phyloP scores from a whole-genome alignment of 2,113 vertebrate species.

The Oryzias curvinotus region DNA sequence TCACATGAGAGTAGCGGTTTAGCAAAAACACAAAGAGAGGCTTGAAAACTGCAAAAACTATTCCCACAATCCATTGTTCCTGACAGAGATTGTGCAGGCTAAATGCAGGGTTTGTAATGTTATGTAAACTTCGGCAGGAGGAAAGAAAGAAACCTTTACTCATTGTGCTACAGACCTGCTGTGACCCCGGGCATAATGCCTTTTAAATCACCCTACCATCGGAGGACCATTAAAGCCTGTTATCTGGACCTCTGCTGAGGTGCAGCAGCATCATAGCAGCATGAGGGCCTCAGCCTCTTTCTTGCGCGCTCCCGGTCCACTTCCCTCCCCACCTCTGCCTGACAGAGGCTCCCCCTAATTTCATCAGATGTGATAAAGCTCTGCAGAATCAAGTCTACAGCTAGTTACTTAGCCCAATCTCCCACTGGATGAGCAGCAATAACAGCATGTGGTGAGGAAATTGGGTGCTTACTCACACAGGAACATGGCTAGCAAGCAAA shows the following conservation, averaged over 20 bases:
- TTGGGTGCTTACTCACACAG: slow-evolving; percentile 67
- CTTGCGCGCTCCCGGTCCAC: not conserved
- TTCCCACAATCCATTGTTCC: not conserved
- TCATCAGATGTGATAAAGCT: slow-evolving; percentile 76
- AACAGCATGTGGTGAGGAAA: slow-evolving; percentile 64
- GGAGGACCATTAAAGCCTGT: slow-evolving; percentile 29
- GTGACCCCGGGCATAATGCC: slow-evolving; percentile 3
- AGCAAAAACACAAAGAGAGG: not conserved
- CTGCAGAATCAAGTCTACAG: slow-evolving; percentile 70
- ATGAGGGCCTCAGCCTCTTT: slow-evolving; percentile 31
- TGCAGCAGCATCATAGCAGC: slow-evolving; percentile 33
- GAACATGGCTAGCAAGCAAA: slow-evolving; percentile 52
- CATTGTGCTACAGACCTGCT: slow-evolving; percentile 21
- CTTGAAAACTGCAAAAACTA: not conserved
- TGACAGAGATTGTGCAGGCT: not conserved
- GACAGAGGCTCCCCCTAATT: slow-evolving; percentile 61
- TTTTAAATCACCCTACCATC: slow-evolving; percentile 20
- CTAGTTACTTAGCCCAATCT: slow-evolving; percentile 74
- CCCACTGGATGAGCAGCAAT: slow-evolving; percentile 69
- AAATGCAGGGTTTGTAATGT: slow-evolving; percentile 1
- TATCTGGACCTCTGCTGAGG: slow-evolving; percentile 22
- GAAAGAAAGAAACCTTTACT: slow-evolving; percentile 34
- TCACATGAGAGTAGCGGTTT: no score
- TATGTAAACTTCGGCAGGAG: slow-evolving; percentile 16
- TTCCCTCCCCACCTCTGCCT: slow-evolving; percentile 21